Base-by-base conservation (phyloP, 1,140 invertebrate genomes). In the Macrotrachela quadricornifera region DNA sequence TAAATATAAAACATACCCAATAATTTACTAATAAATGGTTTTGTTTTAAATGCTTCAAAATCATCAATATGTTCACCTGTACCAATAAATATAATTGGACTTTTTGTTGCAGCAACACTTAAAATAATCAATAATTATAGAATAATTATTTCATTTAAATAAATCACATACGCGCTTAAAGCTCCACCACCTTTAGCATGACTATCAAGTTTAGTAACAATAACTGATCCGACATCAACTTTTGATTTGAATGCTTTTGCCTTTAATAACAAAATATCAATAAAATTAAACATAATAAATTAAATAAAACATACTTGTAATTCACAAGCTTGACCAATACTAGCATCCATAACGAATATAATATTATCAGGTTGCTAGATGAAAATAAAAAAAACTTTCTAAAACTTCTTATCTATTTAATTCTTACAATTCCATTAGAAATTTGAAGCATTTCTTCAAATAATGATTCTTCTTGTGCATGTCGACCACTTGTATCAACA, bases 401-500 rank as follows among this genome's bases (percentile, higher is more conserved):
- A 39, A 46, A 46, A 40, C 12, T 11, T 48, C 11, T 37, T 10
- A 30, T 45, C 42, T 21, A 37, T 30, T 8, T 18, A 38, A 46
- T 50, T 76, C 81, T 78, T 76, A 90, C 85, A 66, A 95, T 78
- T 55, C 86, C 86, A 76, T 92, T 95, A 6, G 87, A 80, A 51
- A 99, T 90, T 75, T 92, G 86, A 71, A 99, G 88, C 94, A 99
- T 99, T 75, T 99, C 94, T 71, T 99, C 94, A 72, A 99, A 99
- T 2, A 99, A 71, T 9, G 91, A 92, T 63, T 95, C 92, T 72
- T 99, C 91, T 65, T 99, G 94, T 69, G 97, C 97, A 69, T 99
- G 94, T 55, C 94, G 75, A 62, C 94, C 94, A 72, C 87, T 94
- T 0, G 94, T 99, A 71, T 99, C 94, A 21, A 99, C 92, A 66